These are phyloP conservation scores for Limnothrissa miodon DNA, from an alignment of 2,113 vertebrate species.

Conservation along the genomic window DNA sequence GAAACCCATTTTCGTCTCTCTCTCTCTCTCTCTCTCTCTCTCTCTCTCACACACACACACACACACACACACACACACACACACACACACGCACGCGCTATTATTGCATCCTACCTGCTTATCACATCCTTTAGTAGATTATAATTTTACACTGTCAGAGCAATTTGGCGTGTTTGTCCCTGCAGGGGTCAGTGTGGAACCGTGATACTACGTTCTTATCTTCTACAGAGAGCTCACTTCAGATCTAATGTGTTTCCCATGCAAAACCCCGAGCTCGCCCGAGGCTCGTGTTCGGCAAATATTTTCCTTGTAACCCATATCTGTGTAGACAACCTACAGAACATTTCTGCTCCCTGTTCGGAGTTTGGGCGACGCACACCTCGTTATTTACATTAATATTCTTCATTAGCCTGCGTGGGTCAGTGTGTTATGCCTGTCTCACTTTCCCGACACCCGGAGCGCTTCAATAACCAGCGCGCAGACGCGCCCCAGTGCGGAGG, in stretches of 20 bases:
- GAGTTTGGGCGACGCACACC: conserved; percentile 51
- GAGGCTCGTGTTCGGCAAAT: conserved; percentile 72
- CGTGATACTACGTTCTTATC: conserved; percentile 57
- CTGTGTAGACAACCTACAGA: conserved; percentile 64
- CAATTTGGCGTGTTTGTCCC: conserved; percentile 57
- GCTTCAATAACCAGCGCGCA: conserved; percentile 39
- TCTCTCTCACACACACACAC: background rate
- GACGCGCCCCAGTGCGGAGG: conserved; percentile 37
- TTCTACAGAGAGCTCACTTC: conserved; percentile 53
- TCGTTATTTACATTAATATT: conserved; percentile 47
- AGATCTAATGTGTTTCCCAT: conserved; percentile 67
- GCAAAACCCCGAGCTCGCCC: conserved; percentile 63
- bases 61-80: no score
- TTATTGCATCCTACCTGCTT: background rate
- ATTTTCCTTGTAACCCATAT: conserved; percentile 76
- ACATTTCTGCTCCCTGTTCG: conserved; percentile 54
- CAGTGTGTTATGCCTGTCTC: conserved; percentile 33
- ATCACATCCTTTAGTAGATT: background rate
- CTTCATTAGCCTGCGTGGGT: conserved; percentile 45
- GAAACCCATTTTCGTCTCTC: background rate
- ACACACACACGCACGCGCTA: background rate
- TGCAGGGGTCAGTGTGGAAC: conserved; percentile 80
- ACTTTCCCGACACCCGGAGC: conserved; percentile 31
- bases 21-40: no score
- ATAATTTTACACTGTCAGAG: background rate